Evolutionary conservation across 2,113 vertebrate genomes (phyloP), one percentile per base, ranked within the genome.

Genomic region (Oreocharis arfaki): DNA sequence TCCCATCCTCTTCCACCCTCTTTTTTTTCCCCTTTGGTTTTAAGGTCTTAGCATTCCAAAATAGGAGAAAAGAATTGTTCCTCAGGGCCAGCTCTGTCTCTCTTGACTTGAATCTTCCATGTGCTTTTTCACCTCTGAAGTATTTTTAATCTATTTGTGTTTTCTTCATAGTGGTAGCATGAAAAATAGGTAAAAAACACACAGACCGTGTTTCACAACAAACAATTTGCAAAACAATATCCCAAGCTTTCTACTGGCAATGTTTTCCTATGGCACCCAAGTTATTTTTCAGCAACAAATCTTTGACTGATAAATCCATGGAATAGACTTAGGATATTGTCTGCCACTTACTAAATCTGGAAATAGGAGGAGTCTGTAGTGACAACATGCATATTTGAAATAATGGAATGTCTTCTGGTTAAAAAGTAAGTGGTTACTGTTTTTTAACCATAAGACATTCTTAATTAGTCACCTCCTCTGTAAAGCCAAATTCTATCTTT

Each of bases 1-100:
- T 65, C 19, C 19, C 19, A 11, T 44, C 21, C 8, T 60, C 7
- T 18, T 24, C 13, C 13, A 15, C 2, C 8, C 12, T 24, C 13
- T 41, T 39, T 50, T 27, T 24, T 64, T 16, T 5, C 0, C 2
- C 0, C 3, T 0, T 6, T 71, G 39, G 2, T 89, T 88, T 84
- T 70, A 67, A 78, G n/a, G 28, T 93, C 78, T 94, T 95, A 75
- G 8, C 41, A 23, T 86, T 76, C 28, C 86, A 87, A 56, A 77
- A 56, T 6, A 22, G 30, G 24, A 74, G 80, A 42, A 18, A n/a
- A 47, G 6, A 75, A 23, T 8, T 30, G 23, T 49, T 27, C 27
- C 32, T 64, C 41, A 21, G n/a, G 4, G 42, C 64, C 20, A 30
- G 3, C 24, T 87, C 68, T 78, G 28, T 79, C 35, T 42, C 13